These are phyloP conservation scores for Listronotus oregonensis DNA, from an alignment of 1,140 invertebrate genomes.

Conservation along the genomic window DNA sequence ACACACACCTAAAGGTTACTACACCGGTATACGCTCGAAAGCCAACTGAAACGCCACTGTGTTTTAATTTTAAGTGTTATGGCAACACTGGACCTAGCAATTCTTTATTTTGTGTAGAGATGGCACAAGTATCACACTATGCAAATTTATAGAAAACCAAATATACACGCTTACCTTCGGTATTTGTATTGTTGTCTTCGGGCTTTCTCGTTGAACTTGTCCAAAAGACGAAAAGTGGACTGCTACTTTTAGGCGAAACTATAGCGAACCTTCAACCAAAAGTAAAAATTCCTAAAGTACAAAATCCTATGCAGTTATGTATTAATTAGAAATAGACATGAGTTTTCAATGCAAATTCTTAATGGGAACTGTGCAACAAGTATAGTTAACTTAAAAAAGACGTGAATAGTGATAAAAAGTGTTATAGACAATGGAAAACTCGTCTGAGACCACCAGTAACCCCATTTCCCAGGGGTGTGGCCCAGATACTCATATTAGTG, in stretches of 20 bases:
- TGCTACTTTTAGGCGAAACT: neutral
- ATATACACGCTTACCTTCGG: constrained; percentile 3
- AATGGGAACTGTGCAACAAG: constrained; percentile 1
- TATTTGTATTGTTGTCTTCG: constrained; percentile 6
- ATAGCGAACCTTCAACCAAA: constrained; percentile 17
- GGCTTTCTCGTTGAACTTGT: constrained; percentile 5
- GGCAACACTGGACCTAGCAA: too few relatives aligned
- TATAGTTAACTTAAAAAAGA: constrained; percentile 17
- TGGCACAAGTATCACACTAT: neutral
- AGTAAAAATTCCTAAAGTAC: constrained; percentile 18
- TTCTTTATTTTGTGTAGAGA: too few relatives aligned
- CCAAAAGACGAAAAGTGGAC: constrained; percentile 10
- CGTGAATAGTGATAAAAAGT: neutral
- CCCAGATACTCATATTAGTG: constrained; percentile 72
- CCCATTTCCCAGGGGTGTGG: constrained; percentile 65
- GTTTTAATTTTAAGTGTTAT: too few relatives aligned
- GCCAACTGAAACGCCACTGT: too few relatives aligned
- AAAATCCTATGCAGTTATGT: constrained; percentile 18
- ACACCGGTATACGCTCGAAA: too few relatives aligned
- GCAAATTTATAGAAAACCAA: constrained; percentile 1
- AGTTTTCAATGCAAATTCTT: neutral
- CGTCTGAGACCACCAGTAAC: constrained; percentile 52
- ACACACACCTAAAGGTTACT: too few relatives aligned
- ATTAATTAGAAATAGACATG: neutral
- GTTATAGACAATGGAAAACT: constrained; percentile 52